Percentiles rank a stretch among this genome's conserved stretches.
Evolutionary conservation across 1,140 invertebrate genomes (phyloP).

Genomic region (Halictus rubicundus): DNA sequence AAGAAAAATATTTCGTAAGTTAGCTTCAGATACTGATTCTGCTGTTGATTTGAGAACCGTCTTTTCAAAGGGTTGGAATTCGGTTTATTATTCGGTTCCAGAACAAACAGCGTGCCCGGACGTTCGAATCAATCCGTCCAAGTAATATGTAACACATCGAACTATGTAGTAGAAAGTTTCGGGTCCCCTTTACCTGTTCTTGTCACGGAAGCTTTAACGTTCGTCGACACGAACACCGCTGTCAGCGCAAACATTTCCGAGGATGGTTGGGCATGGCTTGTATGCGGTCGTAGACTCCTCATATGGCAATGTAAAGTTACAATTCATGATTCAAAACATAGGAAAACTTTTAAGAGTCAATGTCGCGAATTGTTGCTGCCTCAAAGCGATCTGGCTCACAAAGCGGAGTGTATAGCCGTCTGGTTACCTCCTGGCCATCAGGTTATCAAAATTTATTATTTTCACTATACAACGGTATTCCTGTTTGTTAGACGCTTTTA

Average conservation of each 20-base stretch:
- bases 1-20: constrained; percentile 77
- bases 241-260: constrained; percentile 84
- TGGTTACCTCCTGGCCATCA: constrained; percentile 86
- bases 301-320: constrained; percentile 91
- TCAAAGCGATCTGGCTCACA: constrained; percentile 94
- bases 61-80: background rate
- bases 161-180: constrained; percentile 87
- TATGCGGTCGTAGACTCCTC: constrained; percentile 90
- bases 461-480: background rate
- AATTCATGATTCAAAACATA: constrained; percentile 73
- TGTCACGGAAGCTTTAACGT: constrained; percentile 93
- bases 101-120: constrained; percentile 82
- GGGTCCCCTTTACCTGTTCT: constrained; percentile 90
- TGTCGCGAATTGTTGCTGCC: constrained; percentile 93
- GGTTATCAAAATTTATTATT: constrained; percentile 70
- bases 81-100: constrained; percentile 66
- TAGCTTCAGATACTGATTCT: background rate
- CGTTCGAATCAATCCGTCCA: constrained; percentile 85
- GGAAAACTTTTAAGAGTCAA: constrained; percentile 79
- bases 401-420: constrained; percentile 92
- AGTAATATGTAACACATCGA: constrained; percentile 85
- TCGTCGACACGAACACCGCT: constrained; percentile 83
- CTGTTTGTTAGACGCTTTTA: background rate
- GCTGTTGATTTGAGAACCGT: background rate
- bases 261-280: constrained; percentile 92